Base-by-base conservation (phyloP, 2,797 vertebrate genomes). In the Simalia tracyae region DNA sequence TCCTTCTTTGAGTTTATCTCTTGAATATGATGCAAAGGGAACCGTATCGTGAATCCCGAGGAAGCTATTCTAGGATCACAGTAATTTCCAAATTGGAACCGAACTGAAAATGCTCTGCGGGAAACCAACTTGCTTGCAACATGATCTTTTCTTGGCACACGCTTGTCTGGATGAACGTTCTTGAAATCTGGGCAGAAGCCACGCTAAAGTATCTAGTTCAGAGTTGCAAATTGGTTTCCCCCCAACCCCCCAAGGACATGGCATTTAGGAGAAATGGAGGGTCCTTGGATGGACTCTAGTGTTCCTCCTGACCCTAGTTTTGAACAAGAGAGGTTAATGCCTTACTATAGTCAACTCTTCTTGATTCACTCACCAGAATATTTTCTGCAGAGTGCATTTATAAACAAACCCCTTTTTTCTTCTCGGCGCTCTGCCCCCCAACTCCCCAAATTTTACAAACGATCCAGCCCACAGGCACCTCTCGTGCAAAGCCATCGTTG, bases 221-320 rank as follows among this genome's bases (percentile, higher is more conserved):
- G 85, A 91, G 68, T 10, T 85, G 88, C 89, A 91, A 91, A 94
- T 87, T 88, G 91, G 86, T 90, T 86, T 93, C 61, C 66, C 95
- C 89, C 68, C 92, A 14, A 1, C 46, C 28, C 46, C 24, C 87
- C 22, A 85, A 56, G 84, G 54, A 85, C 84, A 28, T 8, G 50
- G 14, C 50, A 8, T 3, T n/a, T n/a, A n/a, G 5, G 50, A 56
- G 50, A 26, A 56, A 85, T 2, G 50, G 84, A 85, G 4, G 28
- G 17, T 85, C 50, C 46, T 7, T n/a, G 26, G 50, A 5, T 26
- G n/a, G 84, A 1, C 28, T 85, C 50, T n/a, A 6, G 36, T 2
- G 2, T n/a, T 15, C 56, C 5, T n/a, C 24, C 14, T 31, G 46
- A 81, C 36, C 54, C 24, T 5, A 3, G 14, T 85, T 85, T 85